Conservation (phyloP, 2,888 invertebrate species). For the Noctua janthina region DNA sequence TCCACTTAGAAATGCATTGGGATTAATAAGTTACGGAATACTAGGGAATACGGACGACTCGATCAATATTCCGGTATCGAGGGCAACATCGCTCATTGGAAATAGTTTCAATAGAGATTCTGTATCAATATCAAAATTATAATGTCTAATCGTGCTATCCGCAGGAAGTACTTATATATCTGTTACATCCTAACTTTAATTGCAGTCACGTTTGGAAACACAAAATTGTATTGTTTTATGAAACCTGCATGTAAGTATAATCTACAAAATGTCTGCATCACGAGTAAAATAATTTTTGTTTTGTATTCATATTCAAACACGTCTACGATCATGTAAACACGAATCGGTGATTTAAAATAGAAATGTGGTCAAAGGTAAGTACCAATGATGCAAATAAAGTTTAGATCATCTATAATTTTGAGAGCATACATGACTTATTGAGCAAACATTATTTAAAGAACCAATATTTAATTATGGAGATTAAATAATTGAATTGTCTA, state of each 20-base stretch:
- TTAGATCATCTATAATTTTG: conserved; percentile 33
- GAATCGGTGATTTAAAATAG: conserved; percentile 44
- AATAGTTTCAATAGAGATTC: neutral
- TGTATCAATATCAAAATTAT: conserved; percentile 4
- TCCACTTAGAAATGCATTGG: conserved; percentile 30
- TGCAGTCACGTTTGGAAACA: conserved; percentile 27
- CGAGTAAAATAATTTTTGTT: conserved; percentile 39
- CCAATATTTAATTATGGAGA: neutral
- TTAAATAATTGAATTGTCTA: neutral
- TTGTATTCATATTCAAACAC: conserved; percentile 37
- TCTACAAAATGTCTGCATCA: conserved; percentile 21
- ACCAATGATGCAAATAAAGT: conserved; percentile 25
- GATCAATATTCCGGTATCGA: conserved; percentile 30
- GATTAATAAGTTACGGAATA: conserved; percentile 26
- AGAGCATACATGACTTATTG: conserved; percentile 5
- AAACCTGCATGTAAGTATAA: conserved; percentile 12
- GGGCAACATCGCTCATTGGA: neutral
- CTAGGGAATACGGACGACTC: neutral
- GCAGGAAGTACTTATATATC: conserved; percentile 44
- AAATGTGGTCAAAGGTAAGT: conserved; percentile 34
- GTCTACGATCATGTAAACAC: conserved; percentile 40
- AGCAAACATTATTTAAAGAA: conserved; percentile 16
- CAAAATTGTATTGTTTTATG: conserved; percentile 3
- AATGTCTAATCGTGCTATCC: conserved; percentile 12
- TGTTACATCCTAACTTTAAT: conserved; percentile 35